Evolutionary conservation across 2,888 invertebrate genomes (phyloP), one percentile per base, ranked within the genome.

Genomic region (Epirrhoe alternata): DNA sequence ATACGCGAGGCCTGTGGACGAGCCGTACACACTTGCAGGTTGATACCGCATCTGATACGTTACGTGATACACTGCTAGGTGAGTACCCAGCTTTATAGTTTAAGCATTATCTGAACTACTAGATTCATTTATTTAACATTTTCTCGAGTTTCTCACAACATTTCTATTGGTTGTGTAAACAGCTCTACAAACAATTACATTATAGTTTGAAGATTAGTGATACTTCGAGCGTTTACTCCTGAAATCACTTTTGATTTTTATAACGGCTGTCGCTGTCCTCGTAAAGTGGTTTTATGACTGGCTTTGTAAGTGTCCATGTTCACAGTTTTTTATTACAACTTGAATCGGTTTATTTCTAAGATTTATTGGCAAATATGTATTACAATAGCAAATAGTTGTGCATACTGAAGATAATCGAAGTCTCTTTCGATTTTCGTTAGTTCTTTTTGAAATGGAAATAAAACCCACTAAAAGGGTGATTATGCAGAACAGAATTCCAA

Each of bases 161-260:
- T n/a, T n/a, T n/a, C n/a, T n/a, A n/a, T n/a, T n/a, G n/a, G n/a
- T n/a, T n/a, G n/a, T n/a, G 12, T 12, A 42, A 42, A 42, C 12
- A 42, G 12, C 38, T 2, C 38, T 12, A 42, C 12, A 42, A 42
- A 42, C 38, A 42, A 0, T 12, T 4, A 5, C 38, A 12, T 42
- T 42, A 38, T 38, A 38, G 38, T 38, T 38, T 10, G 8, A 10
- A 4, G 38, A 42, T 42, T 42, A 42, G 12, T 12, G 12, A 42
- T 12, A 42, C 12, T 42, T 42, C 12, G 2, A 51, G 33, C 62
- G 66, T 72, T 68, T 66, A 67, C 45, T 53, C 49, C 17, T 16
- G n/a, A n/a, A 63, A 68, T 66, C 49, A 61, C 63, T 55, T 64
- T 70, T 64, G 55, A 59, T 67, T 72, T 70, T 65, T 35, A 59